Evolutionary conservation across 1,140 invertebrate species (phyloP).

Genomic region (Subanguina moxae): DNA sequence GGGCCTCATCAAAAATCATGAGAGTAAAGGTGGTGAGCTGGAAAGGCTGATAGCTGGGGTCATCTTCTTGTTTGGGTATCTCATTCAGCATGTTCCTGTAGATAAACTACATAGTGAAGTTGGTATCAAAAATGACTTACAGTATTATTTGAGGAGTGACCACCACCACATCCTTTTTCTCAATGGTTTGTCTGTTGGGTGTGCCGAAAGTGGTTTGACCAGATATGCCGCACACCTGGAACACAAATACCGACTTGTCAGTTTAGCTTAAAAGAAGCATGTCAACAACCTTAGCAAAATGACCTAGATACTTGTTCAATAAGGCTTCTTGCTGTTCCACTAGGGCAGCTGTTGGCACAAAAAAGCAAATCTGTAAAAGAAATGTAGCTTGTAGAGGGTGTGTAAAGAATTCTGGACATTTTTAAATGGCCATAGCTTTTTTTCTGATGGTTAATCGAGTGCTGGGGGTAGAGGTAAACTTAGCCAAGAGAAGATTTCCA

Average conservation of each 20-base stretch:
- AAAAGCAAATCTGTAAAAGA: conserved; percentile 14
- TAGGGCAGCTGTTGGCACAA: conserved; percentile 15
- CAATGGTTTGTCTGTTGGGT: conserved; percentile 1
- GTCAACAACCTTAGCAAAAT: conserved; percentile 9
- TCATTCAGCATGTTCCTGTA: neutral
- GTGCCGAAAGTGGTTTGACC: neutral
- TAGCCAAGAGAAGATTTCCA: too few relatives aligned
- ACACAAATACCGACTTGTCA: too few relatives aligned
- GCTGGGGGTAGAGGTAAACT: too few relatives aligned
- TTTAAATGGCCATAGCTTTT: too few relatives aligned
- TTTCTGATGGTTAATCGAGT: too few relatives aligned
- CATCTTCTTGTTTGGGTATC: neutral
- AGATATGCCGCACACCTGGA: neutral
- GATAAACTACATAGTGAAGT: neutral
- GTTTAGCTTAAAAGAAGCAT: neutral
- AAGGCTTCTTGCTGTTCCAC: conserved; percentile 17
- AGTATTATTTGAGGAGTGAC: conserved; percentile 1
- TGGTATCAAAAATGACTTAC: conserved; percentile 13
- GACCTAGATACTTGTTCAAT: conserved; percentile 1
- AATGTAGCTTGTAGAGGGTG: too few relatives aligned
- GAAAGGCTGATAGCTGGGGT: neutral
- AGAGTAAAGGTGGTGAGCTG: conserved; percentile 4
- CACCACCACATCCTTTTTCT: neutral
- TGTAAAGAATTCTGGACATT: too few relatives aligned
- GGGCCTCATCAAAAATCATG: conserved; percentile 17